Evolutionary conservation across 1,140 invertebrate genomes (phyloP).

Genomic region (Drosophila pandora): DNA sequence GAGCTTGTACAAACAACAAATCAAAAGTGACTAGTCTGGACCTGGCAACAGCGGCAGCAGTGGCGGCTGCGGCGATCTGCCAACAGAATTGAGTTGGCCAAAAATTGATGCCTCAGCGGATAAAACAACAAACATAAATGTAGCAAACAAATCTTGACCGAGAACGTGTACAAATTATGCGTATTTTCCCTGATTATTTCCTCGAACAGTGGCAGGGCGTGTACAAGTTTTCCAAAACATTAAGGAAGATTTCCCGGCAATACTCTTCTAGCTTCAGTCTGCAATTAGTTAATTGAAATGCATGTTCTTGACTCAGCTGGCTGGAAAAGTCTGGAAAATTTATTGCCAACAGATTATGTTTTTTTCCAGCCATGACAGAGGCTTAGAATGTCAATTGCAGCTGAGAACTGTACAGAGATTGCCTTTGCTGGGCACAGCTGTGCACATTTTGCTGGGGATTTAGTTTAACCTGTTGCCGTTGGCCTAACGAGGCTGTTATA

Average conservation of each 20-base stretch:
- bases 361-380: slow-evolving; percentile 1
- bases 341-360: slow-evolving; percentile 33
- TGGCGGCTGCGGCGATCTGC: too few relatives aligned
- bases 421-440: slow-evolving; percentile 18
- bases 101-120: slow-evolving; percentile 9
- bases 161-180: background rate
- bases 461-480: slow-evolving; percentile 27
- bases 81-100: slow-evolving; percentile 22
- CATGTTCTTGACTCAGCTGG: slow-evolving; percentile 22
- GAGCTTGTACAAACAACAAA: slow-evolving; percentile 57
- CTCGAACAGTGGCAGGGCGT: too few relatives aligned
- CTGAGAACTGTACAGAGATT: slow-evolving; percentile 9
- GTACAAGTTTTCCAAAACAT: background rate
- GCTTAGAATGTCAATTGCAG: slow-evolving; percentile 53
- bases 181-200: background rate
- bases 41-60: slow-evolving; percentile 28
- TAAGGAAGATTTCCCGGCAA: background rate
- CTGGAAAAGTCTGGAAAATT: slow-evolving; percentile 21
- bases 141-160: slow-evolving; percentile 21
- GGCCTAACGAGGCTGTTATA: slow-evolving; percentile 15
- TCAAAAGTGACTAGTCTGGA: slow-evolving; percentile 42
- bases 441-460: slow-evolving; percentile 10
- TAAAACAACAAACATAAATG: slow-evolving; percentile 40
- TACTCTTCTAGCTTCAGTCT: background rate
- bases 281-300: slow-evolving; percentile 8